These are phyloP conservation scores for Toxostoma redivivum DNA, from an alignment of 2,113 vertebrate species.

Conservation along the genomic window DNA sequence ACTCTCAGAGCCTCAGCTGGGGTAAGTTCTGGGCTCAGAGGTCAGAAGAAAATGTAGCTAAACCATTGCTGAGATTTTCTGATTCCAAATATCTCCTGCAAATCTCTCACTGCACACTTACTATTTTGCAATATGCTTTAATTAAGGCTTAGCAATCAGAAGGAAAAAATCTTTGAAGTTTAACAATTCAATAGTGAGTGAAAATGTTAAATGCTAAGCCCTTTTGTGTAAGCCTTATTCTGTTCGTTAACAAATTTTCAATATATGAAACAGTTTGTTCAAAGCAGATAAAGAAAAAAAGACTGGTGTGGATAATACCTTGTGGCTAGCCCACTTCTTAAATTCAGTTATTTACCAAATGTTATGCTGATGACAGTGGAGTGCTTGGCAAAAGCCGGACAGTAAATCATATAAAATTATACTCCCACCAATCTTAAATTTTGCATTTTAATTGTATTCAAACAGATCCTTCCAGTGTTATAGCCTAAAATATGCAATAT, in stretches of 20 bases:
- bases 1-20: not conserved
- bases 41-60: slow-evolving; percentile 17
- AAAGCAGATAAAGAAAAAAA: not conserved
- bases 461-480: slow-evolving; percentile 18
- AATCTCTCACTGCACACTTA: not conserved
- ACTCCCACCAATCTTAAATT: slow-evolving; percentile 27
- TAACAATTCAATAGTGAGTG: not conserved
- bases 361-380: slow-evolving; percentile 18
- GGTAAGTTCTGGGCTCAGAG: slow-evolving; percentile 5
- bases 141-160: slow-evolving; percentile 48
- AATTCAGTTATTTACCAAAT: slow-evolving; percentile 67
- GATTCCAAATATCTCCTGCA: slow-evolving; percentile 12
- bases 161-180: slow-evolving; percentile 42
- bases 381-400: not conserved
- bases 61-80: not conserved
- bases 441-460: slow-evolving; percentile 65
- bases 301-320: not conserved
- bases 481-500: slow-evolving; percentile 13
- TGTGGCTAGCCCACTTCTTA: not conserved
- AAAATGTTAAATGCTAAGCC: slow-evolving; percentile 40
- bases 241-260: not conserved
- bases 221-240: slow-evolving; percentile 5
- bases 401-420: slow-evolving; percentile 58
- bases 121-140: slow-evolving; percentile 41
- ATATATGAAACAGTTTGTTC: not conserved